Percentiles rank a stretch among this genome's conserved stretches.
These are phyloP conservation scores for Petrolisthes cinctipes DNA, from an alignment of 2,888 invertebrate genomes.

Conservation along the genomic window DNA sequence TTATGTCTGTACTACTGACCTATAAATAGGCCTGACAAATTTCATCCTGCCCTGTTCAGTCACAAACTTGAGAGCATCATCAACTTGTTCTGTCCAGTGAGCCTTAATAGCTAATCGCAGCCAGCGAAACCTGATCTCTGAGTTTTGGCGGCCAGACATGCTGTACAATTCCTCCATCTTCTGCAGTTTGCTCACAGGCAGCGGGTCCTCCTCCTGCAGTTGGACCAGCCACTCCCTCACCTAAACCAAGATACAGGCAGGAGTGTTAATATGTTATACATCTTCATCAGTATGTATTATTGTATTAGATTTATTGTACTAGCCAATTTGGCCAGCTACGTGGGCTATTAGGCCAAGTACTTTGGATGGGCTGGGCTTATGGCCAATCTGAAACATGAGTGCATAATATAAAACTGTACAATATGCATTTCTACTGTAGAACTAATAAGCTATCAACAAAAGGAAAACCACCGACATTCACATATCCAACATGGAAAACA, in stretches of 20 bases:
- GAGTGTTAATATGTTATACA: too few species aligned
- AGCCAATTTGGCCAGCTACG: too few species aligned
- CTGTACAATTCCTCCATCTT: constrained; percentile 78
- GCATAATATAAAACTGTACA: too few species aligned
- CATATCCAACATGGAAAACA: too few species aligned
- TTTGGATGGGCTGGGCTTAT: too few species aligned
- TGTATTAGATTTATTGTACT: too few species aligned
- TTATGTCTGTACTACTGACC: constrained; percentile 70
- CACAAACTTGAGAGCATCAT: constrained; percentile 81
- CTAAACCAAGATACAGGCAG: constrained; percentile 70
- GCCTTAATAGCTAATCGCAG: constrained; percentile 72
- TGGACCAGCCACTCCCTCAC: constrained; percentile 78
- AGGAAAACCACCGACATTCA: too few species aligned
- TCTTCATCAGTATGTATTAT: too few species aligned
- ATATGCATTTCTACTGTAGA: too few species aligned
- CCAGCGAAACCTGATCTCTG: constrained; percentile 78
- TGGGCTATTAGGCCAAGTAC: too few species aligned
- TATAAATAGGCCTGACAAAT: constrained; percentile 88
- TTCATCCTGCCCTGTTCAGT: constrained; percentile 92
- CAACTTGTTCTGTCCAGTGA: constrained; percentile 78
- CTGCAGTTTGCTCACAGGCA: constrained; percentile 75
- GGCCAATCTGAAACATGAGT: too few species aligned
- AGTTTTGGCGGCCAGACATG: constrained; percentile 78
- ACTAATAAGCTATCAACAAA: too few species aligned
- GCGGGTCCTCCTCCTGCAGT: constrained; percentile 74